Percentiles rank a stretch among this genome's conserved stretches.
phyloP scores from a whole-genome alignment of 2,888 invertebrate species.

The Aspidapion aeneum region DNA sequence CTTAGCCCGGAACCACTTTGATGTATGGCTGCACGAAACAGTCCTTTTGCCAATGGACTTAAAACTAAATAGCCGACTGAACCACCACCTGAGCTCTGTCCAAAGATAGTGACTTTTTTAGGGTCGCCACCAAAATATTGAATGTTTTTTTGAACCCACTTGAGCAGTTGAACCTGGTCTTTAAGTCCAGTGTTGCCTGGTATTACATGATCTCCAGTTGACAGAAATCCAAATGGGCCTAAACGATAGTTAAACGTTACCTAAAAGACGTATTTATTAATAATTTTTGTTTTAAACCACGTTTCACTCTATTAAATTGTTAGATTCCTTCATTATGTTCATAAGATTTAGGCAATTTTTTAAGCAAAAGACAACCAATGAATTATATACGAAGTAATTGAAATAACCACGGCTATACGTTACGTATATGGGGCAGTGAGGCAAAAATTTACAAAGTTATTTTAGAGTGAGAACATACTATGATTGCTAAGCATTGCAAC shows the following conservation, averaged over 20 bases:
- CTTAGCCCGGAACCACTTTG: constrained; percentile 12
- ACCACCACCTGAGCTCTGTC: constrained; percentile 9
- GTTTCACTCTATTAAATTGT: too few species aligned
- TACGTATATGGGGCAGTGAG: too few species aligned
- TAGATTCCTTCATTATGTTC: too few species aligned
- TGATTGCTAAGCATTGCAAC: too few species aligned
- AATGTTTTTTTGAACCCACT: constrained; percentile 11
- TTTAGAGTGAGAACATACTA: too few species aligned
- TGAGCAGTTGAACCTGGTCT: constrained; percentile 7
- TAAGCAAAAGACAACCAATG: too few species aligned
- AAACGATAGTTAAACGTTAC: constrained; percentile 12
- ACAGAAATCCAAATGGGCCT: constrained; percentile 10
- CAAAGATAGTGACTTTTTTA: constrained; percentile 9
- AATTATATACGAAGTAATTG: too few species aligned
- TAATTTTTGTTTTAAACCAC: not conserved
- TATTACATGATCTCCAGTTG: constrained; percentile 6
- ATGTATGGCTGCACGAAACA: constrained; percentile 9
- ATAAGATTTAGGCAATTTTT: too few species aligned
- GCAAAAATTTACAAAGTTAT: too few species aligned
- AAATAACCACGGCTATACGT: too few species aligned
- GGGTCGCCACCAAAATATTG: constrained; percentile 11
- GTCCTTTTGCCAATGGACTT: constrained; percentile 9
- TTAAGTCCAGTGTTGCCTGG: constrained; percentile 10
- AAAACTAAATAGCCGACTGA: constrained; percentile 10
- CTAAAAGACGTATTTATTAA: not conserved